A percentile compares a stretch with the other conserved stretches of the same genome.
phyloP scores from a whole-genome alignment of 2,113 vertebrate genomes.

The Ophthalmolycus amberensis region DNA sequence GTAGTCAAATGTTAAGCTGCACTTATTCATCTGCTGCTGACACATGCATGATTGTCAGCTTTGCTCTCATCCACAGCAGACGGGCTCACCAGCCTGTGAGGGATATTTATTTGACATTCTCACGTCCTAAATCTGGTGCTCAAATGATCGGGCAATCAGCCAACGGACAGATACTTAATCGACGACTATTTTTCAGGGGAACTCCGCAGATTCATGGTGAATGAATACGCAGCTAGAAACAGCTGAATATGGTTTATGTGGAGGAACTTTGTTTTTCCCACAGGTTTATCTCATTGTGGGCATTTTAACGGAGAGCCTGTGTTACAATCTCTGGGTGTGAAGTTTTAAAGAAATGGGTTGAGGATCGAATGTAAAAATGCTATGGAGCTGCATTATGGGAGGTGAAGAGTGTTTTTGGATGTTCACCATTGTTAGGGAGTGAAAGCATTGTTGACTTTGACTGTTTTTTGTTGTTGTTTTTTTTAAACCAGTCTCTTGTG shows the following conservation, averaged over 20 bases:
- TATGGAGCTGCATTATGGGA: not conserved
- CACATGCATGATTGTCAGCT: slow-evolving; percentile 49
- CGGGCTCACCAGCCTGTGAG: slow-evolving; percentile 15
- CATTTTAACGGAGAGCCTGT: not conserved
- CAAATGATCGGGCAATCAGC: slow-evolving; percentile 11
- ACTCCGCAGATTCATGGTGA: not conserved
- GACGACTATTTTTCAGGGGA: slow-evolving; percentile 5
- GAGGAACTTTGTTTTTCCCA: not conserved
- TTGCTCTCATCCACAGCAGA: slow-evolving; percentile 33
- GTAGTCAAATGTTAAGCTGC: slow-evolving; percentile 56
- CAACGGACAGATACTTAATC: slow-evolving; percentile 20
- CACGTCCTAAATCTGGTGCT: not conserved
- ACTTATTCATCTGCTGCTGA: slow-evolving; percentile 58
- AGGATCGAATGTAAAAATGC: not conserved
- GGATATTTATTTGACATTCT: slow-evolving; percentile 1
- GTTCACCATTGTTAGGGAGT: not conserved
- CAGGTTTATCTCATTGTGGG: not conserved
- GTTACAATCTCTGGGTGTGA: not conserved
- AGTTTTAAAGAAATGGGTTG: not conserved
- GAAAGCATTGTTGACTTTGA: not conserved
- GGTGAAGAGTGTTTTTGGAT: not conserved
- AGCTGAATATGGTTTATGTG: not conserved
- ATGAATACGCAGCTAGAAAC: not conserved
- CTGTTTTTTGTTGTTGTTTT: too few species aligned
- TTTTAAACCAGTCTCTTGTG: not conserved